A percentile compares a stretch with the other conserved stretches of the same genome.
Conservation (phyloP, 2,113 vertebrate species). For the Dromas ardeola region DNA sequence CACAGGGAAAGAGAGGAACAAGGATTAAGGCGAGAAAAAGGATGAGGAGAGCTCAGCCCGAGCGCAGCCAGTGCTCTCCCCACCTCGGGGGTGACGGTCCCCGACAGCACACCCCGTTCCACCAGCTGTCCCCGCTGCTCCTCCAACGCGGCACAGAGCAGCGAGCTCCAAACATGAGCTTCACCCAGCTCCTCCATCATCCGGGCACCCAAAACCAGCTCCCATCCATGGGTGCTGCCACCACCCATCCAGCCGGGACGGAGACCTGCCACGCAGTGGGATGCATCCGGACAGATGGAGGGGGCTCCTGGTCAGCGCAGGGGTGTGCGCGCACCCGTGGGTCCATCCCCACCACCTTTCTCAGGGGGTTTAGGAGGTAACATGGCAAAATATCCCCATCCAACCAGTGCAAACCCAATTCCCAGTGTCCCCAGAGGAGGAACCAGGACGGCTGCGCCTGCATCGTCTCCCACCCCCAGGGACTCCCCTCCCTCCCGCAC, state of each 20-base stretch:
- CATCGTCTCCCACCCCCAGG: accelerated
- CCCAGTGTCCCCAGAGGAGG: accelerated
- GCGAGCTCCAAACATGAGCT: accelerated
- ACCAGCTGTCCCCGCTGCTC: accelerated
- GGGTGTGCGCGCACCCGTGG: accelerated
- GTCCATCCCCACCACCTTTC: neutral
- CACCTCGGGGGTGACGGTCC: neutral
- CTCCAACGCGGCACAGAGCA: neutral
- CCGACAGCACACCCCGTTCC: accelerated
- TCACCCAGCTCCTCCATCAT: accelerated
- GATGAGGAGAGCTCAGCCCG: neutral
- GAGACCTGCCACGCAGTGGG: accelerated
- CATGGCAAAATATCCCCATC: accelerated
- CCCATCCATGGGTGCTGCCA: neutral
- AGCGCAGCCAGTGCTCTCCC: neutral
- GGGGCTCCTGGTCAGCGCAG: accelerated
- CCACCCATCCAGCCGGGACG: accelerated
- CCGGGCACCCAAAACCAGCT: neutral
- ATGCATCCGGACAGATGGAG: neutral
- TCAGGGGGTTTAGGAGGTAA: neutral
- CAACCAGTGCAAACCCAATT: accelerated
- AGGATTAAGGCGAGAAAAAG: neutral
- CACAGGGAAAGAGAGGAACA: constrained; percentile 24
- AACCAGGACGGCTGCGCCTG: accelerated
- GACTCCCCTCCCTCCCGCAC: neutral